Percentiles rank a stretch among this genome's conserved stretches.
Evolutionary conservation across 1,140 invertebrate species (phyloP).

Genomic region (Oreohelix idahoensis): DNA sequence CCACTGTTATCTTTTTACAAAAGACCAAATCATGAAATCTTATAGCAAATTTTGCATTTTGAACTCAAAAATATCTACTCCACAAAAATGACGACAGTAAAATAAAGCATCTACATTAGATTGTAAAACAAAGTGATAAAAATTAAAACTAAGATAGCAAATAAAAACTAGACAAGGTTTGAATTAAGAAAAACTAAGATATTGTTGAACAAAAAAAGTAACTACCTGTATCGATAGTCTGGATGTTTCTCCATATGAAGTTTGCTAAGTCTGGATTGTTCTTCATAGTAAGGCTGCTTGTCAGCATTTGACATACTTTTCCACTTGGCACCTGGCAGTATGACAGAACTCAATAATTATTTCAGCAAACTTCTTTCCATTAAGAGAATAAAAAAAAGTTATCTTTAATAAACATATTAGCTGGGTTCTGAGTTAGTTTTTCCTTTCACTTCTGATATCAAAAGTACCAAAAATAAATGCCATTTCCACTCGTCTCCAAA

Average conservation of each 20-base stretch:
- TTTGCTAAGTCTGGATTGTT: conserved; percentile 96
- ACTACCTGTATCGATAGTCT: conserved; percentile 92
- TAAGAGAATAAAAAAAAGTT: too few species aligned
- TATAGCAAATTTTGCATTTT: too few species aligned
- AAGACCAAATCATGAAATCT: too few species aligned
- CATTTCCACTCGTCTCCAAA: too few species aligned
- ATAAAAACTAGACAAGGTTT: not conserved
- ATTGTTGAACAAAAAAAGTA: not conserved
- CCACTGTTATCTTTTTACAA: too few species aligned
- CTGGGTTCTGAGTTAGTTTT: too few species aligned
- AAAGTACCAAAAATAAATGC: too few species aligned
- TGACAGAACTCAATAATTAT: too few species aligned
- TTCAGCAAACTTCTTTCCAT: too few species aligned
- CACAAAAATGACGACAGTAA: not conserved
- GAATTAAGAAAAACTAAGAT: not conserved
- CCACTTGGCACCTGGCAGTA: conserved; percentile 87
- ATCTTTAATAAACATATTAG: too few species aligned
- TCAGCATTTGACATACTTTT: conserved; percentile 98
- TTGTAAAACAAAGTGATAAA: not conserved
- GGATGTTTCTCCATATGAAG: conserved; percentile 99
- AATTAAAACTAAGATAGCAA: not conserved
- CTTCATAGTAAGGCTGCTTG: conserved; percentile 99
- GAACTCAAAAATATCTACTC: too few species aligned
- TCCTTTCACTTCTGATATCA: too few species aligned
- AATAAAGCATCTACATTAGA: not conserved